Conservation (phyloP, 2,113 vertebrate species). For the Hassar affinis region DNA sequence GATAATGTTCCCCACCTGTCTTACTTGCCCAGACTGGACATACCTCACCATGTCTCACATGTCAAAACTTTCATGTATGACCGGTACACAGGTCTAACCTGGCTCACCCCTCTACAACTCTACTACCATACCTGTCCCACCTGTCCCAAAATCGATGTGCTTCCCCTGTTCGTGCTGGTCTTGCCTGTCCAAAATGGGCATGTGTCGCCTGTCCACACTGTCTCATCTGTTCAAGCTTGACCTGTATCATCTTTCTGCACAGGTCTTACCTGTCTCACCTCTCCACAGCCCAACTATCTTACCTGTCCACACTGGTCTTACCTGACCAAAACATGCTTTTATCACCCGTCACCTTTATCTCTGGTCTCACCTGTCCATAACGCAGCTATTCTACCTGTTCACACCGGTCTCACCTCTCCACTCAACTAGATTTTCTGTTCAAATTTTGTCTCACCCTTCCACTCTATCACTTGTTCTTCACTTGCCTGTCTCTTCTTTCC, state of each 20-base stretch:
- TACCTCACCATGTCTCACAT: neutral
- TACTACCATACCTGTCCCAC: neutral
- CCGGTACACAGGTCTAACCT: neutral
- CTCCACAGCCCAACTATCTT: neutral
- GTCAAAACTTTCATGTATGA: neutral
- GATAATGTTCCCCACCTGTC: neutral
- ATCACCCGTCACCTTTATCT: neutral
- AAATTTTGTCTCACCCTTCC: neutral
- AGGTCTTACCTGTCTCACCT: neutral
- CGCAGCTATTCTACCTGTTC: neutral
- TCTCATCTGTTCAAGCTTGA: neutral
- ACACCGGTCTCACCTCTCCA: neutral
- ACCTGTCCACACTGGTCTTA: neutral
- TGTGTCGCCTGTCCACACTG: neutral
- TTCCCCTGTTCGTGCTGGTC: neutral
- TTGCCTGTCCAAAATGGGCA: neutral
- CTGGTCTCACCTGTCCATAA: neutral
- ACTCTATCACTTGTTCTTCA: neutral
- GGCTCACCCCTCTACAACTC: neutral
- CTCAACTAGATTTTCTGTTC: no score
- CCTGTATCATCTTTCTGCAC: no score
- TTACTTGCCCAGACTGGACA: neutral
- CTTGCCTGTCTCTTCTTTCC: neutral
- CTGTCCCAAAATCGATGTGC: neutral
- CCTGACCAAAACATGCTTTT: neutral